Evolutionary conservation across 2,888 invertebrate genomes (phyloP).

Genomic region (Luffia ferchaultella): DNA sequence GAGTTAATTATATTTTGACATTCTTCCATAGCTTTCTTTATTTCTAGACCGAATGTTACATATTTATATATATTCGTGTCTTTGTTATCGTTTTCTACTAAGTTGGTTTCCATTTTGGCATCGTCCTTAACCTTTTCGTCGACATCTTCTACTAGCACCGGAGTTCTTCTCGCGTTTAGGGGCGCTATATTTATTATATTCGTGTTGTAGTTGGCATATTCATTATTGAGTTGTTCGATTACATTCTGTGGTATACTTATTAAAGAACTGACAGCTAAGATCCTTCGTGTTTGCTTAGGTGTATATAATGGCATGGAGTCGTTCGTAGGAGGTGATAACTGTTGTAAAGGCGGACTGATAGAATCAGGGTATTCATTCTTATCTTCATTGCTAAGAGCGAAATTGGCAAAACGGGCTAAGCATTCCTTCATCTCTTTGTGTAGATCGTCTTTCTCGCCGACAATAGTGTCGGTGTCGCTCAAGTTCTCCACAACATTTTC

Average conservation of each 20-base stretch:
- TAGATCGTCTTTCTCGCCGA: conserved; percentile 31
- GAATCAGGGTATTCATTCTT: conserved; percentile 33
- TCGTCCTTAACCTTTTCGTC: no score
- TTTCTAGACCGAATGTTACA: conserved; percentile 47
- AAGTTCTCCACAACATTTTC: conserved; percentile 38
- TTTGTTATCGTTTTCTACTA: conserved; percentile 4
- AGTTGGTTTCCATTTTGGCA: conserved; percentile 12
- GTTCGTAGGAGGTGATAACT: conserved; percentile 42
- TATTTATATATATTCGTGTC: conserved; percentile 45
- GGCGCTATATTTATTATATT: conserved; percentile 31
- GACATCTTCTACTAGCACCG: conserved; percentile 26
- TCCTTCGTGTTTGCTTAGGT: conserved; percentile 36
- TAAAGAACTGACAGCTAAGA: conserved; percentile 27
- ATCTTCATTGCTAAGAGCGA: conserved; percentile 27
- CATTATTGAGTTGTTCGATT: conserved; percentile 23
- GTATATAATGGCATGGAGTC: conserved; percentile 39
- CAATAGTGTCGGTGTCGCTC: conserved; percentile 40
- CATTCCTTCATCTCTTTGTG: conserved; percentile 48
- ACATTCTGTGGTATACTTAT: conserved; percentile 20
- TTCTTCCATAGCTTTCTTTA: conserved; percentile 57
- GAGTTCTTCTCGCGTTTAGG: conserved; percentile 31
- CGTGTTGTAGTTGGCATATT: conserved; percentile 18
- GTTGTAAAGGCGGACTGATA: conserved; percentile 50
- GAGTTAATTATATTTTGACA: conserved; percentile 55
- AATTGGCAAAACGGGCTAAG: conserved; percentile 44